Conservation (phyloP, 2,797 vertebrate species). For the Heliangelus exortis region DNA sequence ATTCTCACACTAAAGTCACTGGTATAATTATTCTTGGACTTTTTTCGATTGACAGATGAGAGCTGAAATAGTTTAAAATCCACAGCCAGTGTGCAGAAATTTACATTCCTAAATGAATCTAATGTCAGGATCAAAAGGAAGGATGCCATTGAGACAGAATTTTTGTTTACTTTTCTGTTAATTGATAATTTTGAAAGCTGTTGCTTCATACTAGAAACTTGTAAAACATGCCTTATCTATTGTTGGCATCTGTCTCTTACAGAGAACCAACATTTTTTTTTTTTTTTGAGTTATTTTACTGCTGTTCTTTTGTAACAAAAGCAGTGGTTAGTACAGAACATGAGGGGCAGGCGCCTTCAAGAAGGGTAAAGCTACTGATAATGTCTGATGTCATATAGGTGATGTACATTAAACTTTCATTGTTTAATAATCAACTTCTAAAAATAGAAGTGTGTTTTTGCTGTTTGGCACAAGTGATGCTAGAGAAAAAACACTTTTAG, state of each 20-base stretch:
- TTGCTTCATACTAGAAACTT: constrained; percentile 25
- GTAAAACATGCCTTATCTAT: background rate
- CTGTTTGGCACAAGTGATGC: background rate
- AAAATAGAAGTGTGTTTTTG: background rate
- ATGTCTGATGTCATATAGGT: background rate
- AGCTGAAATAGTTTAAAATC: background rate
- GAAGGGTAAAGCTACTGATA: background rate
- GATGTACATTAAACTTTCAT: background rate
- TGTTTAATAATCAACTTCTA: background rate
- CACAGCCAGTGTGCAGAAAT: background rate
- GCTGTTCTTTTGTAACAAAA: background rate
- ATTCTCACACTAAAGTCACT: background rate
- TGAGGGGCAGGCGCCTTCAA: background rate
- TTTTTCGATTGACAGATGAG: background rate
- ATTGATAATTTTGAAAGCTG: background rate
- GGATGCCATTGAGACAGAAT: background rate
- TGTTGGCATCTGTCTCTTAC: background rate
- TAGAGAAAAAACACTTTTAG: background rate
- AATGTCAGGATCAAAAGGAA: background rate
- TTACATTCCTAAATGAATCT: background rate
- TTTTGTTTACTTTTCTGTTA: constrained; percentile 42
- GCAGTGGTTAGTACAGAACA: background rate
- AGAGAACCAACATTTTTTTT: background rate
- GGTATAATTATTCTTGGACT: background rate
- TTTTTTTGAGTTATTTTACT: background rate